Evolutionary conservation across 2,797 vertebrate species (phyloP).

Genomic region (Protonibea diacanthus): DNA sequence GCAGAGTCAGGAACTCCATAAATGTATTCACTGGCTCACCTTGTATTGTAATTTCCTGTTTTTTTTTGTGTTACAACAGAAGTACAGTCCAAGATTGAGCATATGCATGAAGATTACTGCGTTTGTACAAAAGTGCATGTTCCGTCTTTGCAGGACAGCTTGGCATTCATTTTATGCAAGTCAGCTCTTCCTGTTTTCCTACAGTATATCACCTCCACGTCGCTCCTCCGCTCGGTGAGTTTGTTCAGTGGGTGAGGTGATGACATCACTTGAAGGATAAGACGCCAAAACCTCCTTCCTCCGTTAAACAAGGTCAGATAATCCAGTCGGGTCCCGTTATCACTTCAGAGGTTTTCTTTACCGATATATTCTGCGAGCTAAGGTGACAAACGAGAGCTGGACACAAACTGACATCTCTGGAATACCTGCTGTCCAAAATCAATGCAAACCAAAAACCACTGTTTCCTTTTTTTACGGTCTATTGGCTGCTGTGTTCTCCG

Average conservation of each 20-base stretch:
- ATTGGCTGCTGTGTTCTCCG: too few relatives aligned
- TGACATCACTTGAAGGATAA: constrained; percentile 57
- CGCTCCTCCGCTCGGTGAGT: constrained; percentile 9
- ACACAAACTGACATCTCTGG: constrained; percentile 26
- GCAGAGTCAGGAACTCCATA: constrained; percentile 30
- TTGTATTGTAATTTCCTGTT: constrained; percentile 36
- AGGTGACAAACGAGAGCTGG: constrained; percentile 25
- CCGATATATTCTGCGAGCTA: constrained; percentile 5
- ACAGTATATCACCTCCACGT: constrained; percentile 32
- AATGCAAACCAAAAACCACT: constrained; percentile 5
- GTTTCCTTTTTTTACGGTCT: background rate
- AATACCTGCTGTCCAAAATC: constrained; percentile 16
- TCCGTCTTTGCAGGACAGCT: constrained; percentile 58
- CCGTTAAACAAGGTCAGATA: constrained; percentile 32
- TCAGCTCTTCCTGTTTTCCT: constrained; percentile 61
- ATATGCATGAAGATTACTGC: constrained; percentile 33
- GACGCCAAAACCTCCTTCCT: constrained; percentile 8
- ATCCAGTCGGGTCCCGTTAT: constrained; percentile 34
- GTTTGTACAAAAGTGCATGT: constrained; percentile 31
- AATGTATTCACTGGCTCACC: constrained; percentile 38
- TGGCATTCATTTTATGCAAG: constrained; percentile 59
- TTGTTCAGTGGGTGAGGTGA: constrained; percentile 36
- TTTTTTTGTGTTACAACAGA: constrained; percentile 27
- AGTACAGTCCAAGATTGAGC: constrained; percentile 37
- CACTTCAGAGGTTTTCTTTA: constrained; percentile 33